Base-by-base conservation (phyloP, 2,113 vertebrate species). In the Miniopterus natalensis region DNA sequence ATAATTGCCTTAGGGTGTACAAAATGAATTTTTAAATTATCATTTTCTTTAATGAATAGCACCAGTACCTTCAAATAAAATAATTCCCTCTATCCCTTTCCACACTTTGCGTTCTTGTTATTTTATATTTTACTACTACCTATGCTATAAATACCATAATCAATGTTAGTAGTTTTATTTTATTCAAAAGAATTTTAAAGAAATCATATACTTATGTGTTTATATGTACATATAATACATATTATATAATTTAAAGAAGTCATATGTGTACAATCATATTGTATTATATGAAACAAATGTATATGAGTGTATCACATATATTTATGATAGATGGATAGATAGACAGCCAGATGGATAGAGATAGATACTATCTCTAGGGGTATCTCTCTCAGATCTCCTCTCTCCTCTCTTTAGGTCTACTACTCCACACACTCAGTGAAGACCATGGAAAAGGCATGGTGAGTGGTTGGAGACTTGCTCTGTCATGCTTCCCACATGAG, bases 1-100 rank as follows among this genome's bases (percentile, higher is more conserved):
- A 47, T 68, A 68, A 83, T 79, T 95, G 36, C 42, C 66, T 93
- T 85, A 70, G 23, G 49, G 25, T 81, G 12, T 88, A 85, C 9
- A 27, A 18, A 57, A 68, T 74, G 45, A 93, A 68, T 85, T 86
- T 89, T 70, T 89, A 57, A 84, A 51, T 57, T 90, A 29, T 68
- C 78, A 80, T 85, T 21, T 77, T 40, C 53, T 85, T 87, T 65
- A 93, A 78, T 53, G 63, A 94, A 57, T 2, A 63, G 45, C 20
- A 31, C 49, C 31, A 88, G 49, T 85, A 40, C 31, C 17, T 92
- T 88, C 86, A 87, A 92, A 84, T 65, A 71, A 29, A 92, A 65
- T 68, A 63, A 78, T 36, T 77, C 2, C 18, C 18, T 88, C n/a
- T 31, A 14, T 70, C 20, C 4, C 15, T 9, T 59, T 40, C 49